A percentile compares a stretch with the other conserved stretches of the same genome.
Evolutionary conservation across 2,888 invertebrate species (phyloP).

Genomic region (Automeris io): DNA sequence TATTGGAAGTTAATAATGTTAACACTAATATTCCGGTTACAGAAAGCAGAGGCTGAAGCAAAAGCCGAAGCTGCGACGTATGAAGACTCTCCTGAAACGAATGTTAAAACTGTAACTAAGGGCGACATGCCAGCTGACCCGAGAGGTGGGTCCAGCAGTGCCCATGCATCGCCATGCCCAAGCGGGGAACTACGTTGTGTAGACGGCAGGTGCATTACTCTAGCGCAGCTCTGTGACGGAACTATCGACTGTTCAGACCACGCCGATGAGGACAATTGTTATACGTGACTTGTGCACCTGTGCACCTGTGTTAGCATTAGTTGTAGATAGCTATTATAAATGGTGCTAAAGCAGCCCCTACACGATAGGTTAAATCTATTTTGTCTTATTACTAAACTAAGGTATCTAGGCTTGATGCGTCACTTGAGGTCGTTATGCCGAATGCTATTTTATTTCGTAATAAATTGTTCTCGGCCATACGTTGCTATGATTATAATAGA

Average conservation of each 20-base stretch:
- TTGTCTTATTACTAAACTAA: too few species aligned
- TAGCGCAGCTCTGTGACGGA: constrained; percentile 80
- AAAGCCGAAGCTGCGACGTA: constrained; percentile 17
- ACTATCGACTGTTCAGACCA: constrained; percentile 79
- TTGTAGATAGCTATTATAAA: too few species aligned
- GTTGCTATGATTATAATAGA: too few species aligned
- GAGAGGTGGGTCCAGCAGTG: constrained; percentile 24
- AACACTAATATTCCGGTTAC: constrained; percentile 9
- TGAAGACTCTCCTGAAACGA: constrained; percentile 30
- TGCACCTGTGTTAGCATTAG: too few species aligned
- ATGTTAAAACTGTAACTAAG: constrained; percentile 24
- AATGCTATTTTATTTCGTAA: too few species aligned
- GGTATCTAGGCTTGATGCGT: too few species aligned
- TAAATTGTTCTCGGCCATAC: too few species aligned
- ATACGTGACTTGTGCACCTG: constrained; percentile 48
- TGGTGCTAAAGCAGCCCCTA: too few species aligned
- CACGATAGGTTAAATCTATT: too few species aligned
- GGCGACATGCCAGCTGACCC: constrained; percentile 19
- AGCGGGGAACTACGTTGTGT: constrained; percentile 78
- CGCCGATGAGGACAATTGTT: constrained; percentile 80
- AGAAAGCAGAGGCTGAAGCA: constrained; percentile 42
- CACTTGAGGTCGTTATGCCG: too few species aligned
- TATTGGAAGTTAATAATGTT: neutral
- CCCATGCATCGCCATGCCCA: constrained; percentile 69
- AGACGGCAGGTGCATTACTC: constrained; percentile 80